Evolutionary conservation across 2,888 invertebrate species (phyloP), one percentile per base, ranked within the genome.

Genomic region (Horisme vitalbata): DNA sequence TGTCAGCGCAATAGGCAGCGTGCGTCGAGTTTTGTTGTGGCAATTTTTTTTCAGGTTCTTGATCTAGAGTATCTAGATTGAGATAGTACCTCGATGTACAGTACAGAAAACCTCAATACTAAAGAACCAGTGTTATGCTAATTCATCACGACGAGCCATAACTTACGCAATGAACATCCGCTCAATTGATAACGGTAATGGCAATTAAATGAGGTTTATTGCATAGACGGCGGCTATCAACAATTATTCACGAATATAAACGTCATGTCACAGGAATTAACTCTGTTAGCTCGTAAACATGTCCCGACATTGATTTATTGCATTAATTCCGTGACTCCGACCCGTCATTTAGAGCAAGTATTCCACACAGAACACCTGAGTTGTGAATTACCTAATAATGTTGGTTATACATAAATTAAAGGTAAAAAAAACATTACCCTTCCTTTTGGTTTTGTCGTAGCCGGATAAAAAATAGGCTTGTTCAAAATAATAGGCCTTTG

Each of bases 251-350:
- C 75, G 81, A 83, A 83, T 84, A 86, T 85, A 85, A 85, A 79
- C 85, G 85, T 85, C 86, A 86, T 80, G 86, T 86, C 84, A 80
- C 74, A 74, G 83, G 83, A 81, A 86, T 85, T 86, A 86, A 88
- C 85, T 86, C 84, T 83, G 86, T 85, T 85, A 86, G 84, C 85
- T 84, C 85, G 85, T 87, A 87, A 86, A 88, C 85, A 87, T 83
- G 80, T 78, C 79, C 74, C 75, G 83, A 83, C 86, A 79, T 80
- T 86, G 84, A 87, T 87, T 86, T 82, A 86, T 85, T 65, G 71
- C 71, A 79, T 85, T 87, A 85, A 85, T 86, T 82, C 79, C 79
- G 61, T 71, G 71, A 78, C 75, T 71, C 49, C 31, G 35, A 18
- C 45, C 52, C 73, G 80, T 78, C 72, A 73, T 82, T 77, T 71